These are phyloP conservation scores for Ibycter americanus DNA, from an alignment of 2,797 vertebrate genomes.

Conservation along the genomic window DNA sequence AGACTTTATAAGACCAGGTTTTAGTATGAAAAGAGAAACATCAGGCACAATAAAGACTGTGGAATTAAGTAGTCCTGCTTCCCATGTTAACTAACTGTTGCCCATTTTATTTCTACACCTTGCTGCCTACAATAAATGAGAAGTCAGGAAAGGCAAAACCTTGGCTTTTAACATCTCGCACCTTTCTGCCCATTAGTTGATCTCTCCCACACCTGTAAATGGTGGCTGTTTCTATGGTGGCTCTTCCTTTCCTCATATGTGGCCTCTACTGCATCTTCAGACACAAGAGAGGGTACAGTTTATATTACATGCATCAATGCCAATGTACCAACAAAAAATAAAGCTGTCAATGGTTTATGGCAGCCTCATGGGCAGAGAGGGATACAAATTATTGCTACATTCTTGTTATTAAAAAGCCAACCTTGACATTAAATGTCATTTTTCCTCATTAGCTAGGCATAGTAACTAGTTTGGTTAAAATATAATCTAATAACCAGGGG, in stretches of 20 bases:
- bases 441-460: not conserved
- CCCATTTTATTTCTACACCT: not conserved
- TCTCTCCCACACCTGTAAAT: not conserved
- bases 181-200: not conserved
- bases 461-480: not conserved
- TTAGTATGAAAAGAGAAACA: not conserved
- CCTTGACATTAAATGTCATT: not conserved
- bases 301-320: not conserved
- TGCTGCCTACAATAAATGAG: not conserved
- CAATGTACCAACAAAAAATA: not conserved
- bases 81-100: not conserved
- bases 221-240: not conserved
- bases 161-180: not conserved
- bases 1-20: not conserved
- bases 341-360: not conserved
- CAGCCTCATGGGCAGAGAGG: not conserved
- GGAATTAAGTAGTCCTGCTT: not conserved
- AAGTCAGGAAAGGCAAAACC: not conserved
- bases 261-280: not conserved
- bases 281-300: not conserved
- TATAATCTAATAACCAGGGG: not conserved
- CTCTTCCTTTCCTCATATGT: not conserved
- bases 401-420: not conserved
- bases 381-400: not conserved
- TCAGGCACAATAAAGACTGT: not conserved